phyloP scores from a whole-genome alignment of 2,888 invertebrate species.

The Drosophila imparisetae region DNA sequence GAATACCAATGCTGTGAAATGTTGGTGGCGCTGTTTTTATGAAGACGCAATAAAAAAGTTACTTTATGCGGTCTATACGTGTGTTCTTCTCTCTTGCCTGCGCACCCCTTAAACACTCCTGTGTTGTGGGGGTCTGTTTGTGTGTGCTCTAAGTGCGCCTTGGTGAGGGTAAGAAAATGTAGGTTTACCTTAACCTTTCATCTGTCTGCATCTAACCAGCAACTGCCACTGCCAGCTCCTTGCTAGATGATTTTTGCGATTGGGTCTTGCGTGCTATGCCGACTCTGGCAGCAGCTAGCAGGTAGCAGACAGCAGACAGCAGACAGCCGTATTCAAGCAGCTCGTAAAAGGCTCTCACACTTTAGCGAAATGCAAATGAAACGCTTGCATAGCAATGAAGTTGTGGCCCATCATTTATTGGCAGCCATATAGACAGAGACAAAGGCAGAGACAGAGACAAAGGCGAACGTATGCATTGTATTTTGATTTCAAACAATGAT shows the following conservation, averaged over 20 bases:
- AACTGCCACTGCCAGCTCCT: constrained; percentile 6
- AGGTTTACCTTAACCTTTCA: constrained; percentile 65
- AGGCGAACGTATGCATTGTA: constrained; percentile 41
- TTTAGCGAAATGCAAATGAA: constrained; percentile 58
- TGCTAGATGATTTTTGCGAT: constrained; percentile 33
- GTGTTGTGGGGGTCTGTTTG: constrained; percentile 20
- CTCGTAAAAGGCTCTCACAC: constrained; percentile 64
- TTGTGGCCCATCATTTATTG: constrained; percentile 43
- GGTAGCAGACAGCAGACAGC: constrained; percentile 41
- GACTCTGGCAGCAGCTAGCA: constrained; percentile 54
- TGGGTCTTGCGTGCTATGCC: constrained; percentile 57
- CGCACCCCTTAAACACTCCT: not conserved
- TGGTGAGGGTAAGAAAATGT: constrained; percentile 72
- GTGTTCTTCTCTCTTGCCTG: constrained; percentile 21
- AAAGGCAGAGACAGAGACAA: constrained; percentile 5
- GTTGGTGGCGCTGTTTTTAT: constrained; percentile 63
- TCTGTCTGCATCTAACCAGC: constrained; percentile 26
- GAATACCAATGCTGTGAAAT: constrained; percentile 76
- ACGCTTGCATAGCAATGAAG: constrained; percentile 62
- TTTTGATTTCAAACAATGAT: constrained; percentile 55
- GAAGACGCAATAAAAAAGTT: constrained; percentile 77
- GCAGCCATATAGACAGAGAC: constrained; percentile 15
- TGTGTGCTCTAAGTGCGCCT: constrained; percentile 65
- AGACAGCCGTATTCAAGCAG: constrained; percentile 26
- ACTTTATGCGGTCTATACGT: constrained; percentile 72